phyloP scores from a whole-genome alignment of 2,888 invertebrate species.

The Luperina testacea region DNA sequence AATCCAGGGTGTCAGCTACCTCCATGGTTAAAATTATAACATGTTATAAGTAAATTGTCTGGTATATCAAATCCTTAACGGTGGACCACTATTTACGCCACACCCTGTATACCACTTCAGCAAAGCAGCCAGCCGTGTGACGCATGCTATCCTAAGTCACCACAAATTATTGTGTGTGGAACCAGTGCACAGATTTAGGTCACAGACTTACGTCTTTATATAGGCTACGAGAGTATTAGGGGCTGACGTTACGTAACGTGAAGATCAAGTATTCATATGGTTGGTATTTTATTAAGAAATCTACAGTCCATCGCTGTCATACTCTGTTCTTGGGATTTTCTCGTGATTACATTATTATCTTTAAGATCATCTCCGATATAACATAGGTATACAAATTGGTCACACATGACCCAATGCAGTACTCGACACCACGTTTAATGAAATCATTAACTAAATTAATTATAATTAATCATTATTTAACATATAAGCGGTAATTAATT shows the following conservation, averaged over 20 bases:
- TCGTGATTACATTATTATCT: not conserved
- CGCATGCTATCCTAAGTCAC: slow-evolving; percentile 39
- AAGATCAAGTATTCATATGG: slow-evolving; percentile 13
- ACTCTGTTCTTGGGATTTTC: not conserved
- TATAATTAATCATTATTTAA: too few relatives aligned
- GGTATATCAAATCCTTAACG: too few relatives aligned
- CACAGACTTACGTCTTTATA: slow-evolving; percentile 42
- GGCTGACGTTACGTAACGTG: slow-evolving; percentile 20
- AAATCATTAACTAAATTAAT: not conserved
- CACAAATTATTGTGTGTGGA: slow-evolving; percentile 41
- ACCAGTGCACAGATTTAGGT: slow-evolving; percentile 42
- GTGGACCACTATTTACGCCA: too few relatives aligned
- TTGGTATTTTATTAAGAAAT: slow-evolving; percentile 30
- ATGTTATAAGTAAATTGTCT: too few relatives aligned
- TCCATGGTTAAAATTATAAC: too few relatives aligned
- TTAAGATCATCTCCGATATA: not conserved
- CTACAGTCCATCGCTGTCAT: not conserved
- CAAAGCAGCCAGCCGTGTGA: slow-evolving; percentile 34
- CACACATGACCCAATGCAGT: not conserved
- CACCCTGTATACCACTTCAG: not conserved
- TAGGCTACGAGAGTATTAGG: slow-evolving; percentile 27
- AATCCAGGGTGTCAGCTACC: too few relatives aligned
- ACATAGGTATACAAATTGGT: not conserved
- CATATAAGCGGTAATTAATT: not conserved
- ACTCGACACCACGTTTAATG: not conserved